phyloP scores from a whole-genome alignment of 1,140 invertebrate genomes.

The Heliconius eleuchia region DNA sequence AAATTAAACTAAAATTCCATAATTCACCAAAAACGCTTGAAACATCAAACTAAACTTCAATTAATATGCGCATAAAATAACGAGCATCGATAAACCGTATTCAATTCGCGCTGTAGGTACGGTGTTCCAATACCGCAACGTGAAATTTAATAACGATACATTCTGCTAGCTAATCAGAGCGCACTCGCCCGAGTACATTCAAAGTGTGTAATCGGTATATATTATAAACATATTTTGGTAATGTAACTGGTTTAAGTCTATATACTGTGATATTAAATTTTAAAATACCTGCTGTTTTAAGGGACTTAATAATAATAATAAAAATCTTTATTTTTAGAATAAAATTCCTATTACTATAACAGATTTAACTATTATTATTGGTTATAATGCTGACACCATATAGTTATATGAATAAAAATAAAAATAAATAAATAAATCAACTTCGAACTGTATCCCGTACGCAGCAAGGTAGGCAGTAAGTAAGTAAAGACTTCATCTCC shows the following conservation, averaged over 20 bases:
- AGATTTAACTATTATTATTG: no score
- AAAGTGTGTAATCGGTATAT: conserved; percentile 23
- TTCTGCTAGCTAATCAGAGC: conserved; percentile 41
- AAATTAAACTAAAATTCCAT: neutral
- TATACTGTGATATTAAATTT: neutral
- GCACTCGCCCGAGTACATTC: conserved; percentile 11
- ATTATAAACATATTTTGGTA: conserved; percentile 21
- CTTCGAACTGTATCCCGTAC: no score
- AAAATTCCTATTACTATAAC: no score
- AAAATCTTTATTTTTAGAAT: no score
- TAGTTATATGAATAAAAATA: no score
- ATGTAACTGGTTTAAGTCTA: neutral
- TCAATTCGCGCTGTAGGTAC: conserved; percentile 22
- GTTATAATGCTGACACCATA: no score
- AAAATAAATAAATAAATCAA: no score
- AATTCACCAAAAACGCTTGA: conserved; percentile 16
- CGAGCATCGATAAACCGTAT: conserved; percentile 29
- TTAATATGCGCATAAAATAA: conserved; percentile 38
- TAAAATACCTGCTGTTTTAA: neutral
- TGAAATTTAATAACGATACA: conserved; percentile 43
- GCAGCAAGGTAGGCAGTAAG: no score
- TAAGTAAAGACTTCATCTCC: no score
- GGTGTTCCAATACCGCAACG: conserved; percentile 21
- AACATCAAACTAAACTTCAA: conserved; percentile 33
- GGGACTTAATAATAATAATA: no score